Percentiles rank a stretch among this genome's conserved stretches.
phyloP scores from a whole-genome alignment of 2,113 vertebrate genomes.

The Mustela lutreola region DNA sequence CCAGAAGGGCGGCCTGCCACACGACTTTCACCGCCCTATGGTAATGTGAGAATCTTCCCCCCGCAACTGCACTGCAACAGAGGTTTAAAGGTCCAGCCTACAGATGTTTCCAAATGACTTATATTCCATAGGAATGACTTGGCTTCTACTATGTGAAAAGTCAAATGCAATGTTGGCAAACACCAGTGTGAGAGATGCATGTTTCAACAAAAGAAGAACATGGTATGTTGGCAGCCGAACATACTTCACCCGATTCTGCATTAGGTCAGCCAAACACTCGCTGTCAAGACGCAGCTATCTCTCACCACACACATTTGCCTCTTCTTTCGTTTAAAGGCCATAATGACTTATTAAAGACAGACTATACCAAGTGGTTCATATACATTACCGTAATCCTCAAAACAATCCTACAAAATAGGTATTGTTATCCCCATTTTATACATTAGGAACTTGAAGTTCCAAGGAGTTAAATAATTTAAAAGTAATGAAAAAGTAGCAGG shows the following conservation, averaged over 20 bases:
- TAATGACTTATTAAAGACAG: not conserved
- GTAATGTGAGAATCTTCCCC: not conserved
- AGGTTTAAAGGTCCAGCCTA: conserved; percentile 51
- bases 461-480: conserved; percentile 26
- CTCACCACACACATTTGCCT: conserved; percentile 9
- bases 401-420: not conserved
- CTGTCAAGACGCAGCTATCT: conserved; percentile 31
- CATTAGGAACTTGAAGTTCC: not conserved
- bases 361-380: not conserved
- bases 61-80: not conserved
- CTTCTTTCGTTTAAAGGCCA: not conserved
- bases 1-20: not conserved
- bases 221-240: not conserved
- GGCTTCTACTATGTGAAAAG: conserved; percentile 42
- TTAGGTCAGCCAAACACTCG: conserved; percentile 39
- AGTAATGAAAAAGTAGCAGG: conserved; percentile 6
- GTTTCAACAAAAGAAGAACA: conserved; percentile 59
- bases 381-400: not conserved
- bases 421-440: conserved; percentile 41
- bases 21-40: not conserved
- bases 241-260: not conserved
- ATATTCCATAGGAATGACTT: not conserved
- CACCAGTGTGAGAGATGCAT: conserved; percentile 28
- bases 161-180: conserved; percentile 46
- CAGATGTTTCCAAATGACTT: conserved; percentile 56